Conservation (phyloP, 37 sponge, comb jelly and placozoan genomes). For the Agelas oroides region DNA sequence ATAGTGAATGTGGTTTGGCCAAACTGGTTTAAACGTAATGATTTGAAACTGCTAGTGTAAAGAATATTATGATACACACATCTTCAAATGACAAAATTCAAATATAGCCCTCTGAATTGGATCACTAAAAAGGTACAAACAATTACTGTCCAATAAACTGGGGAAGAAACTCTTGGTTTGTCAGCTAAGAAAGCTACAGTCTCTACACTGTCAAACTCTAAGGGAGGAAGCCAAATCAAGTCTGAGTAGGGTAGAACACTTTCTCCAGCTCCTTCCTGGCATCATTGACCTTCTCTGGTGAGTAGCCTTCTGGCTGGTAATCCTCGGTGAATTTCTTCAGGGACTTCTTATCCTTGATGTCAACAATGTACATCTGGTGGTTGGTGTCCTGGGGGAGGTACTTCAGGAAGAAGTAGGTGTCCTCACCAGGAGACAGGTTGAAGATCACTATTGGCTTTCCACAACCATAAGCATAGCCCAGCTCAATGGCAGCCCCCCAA, state of each 20-base stretch:
- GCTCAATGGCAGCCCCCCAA: conserved; percentile 3
- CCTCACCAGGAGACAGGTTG: neutral
- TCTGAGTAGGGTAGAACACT: neutral
- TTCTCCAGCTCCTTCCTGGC: conserved; percentile 8
- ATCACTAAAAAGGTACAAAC: too few species aligned
- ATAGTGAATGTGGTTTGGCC: too few species aligned
- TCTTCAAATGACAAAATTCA: too few species aligned
- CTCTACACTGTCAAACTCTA: neutral
- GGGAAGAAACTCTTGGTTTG: neutral
- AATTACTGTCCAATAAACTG: too few species aligned
- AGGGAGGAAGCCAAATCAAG: neutral
- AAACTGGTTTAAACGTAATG: too few species aligned
- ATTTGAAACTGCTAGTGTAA: too few species aligned
- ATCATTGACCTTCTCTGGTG: neutral
- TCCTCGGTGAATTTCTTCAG: neutral
- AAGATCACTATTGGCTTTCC: neutral
- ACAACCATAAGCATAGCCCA: conserved; percentile 1
- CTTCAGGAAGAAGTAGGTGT: neutral
- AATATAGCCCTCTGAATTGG: too few species aligned
- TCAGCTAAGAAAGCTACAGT: neutral
- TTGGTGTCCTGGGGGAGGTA: neutral
- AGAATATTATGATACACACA: too few species aligned
- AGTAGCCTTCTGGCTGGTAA: neutral
- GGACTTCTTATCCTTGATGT: neutral
- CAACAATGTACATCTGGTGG: neutral